A percentile compares a stretch with the other conserved stretches of the same genome.
Conservation (phyloP, 2,888 invertebrate species). For the Philereme transversata region DNA sequence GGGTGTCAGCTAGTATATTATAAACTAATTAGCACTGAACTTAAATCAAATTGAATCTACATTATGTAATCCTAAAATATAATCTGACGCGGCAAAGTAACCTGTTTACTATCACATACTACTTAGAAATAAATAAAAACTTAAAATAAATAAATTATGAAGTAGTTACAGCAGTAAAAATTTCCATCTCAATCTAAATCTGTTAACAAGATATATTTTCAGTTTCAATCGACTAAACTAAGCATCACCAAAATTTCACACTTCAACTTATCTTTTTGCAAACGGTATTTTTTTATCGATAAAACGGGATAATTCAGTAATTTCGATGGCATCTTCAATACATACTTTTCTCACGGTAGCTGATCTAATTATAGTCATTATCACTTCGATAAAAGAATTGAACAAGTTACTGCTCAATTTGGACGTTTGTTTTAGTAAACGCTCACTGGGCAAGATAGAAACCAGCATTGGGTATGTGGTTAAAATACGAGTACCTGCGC, state of each 20-base stretch:
- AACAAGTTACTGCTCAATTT: constrained; percentile 24
- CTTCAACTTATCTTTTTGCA: constrained; percentile 6
- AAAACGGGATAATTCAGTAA: constrained; percentile 19
- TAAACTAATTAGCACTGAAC: too few relatives aligned
- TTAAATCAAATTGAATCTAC: too few relatives aligned
- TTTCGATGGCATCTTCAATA: constrained; percentile 43
- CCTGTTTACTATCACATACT: too few relatives aligned
- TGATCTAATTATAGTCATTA: constrained; percentile 36
- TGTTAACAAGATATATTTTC: too few relatives aligned
- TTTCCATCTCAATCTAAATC: too few relatives aligned
- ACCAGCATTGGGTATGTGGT: not conserved
- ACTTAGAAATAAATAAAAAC: too few relatives aligned
- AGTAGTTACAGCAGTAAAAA: too few relatives aligned
- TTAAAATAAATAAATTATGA: too few relatives aligned
- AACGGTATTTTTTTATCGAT: constrained; percentile 9
- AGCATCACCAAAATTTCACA: constrained; percentile 3
- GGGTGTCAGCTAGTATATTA: too few relatives aligned
- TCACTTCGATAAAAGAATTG: constrained; percentile 28
- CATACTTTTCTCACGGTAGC: constrained; percentile 34
- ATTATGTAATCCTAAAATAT: too few relatives aligned
- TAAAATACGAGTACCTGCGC: not conserved
- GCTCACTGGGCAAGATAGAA: constrained; percentile 2
- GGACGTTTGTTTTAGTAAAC: constrained; percentile 26
- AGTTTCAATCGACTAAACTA: too few relatives aligned
- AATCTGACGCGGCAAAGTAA: too few relatives aligned